phyloP scores from a whole-genome alignment of 2,797 vertebrate genomes.

The Loris lydekkerianus region DNA sequence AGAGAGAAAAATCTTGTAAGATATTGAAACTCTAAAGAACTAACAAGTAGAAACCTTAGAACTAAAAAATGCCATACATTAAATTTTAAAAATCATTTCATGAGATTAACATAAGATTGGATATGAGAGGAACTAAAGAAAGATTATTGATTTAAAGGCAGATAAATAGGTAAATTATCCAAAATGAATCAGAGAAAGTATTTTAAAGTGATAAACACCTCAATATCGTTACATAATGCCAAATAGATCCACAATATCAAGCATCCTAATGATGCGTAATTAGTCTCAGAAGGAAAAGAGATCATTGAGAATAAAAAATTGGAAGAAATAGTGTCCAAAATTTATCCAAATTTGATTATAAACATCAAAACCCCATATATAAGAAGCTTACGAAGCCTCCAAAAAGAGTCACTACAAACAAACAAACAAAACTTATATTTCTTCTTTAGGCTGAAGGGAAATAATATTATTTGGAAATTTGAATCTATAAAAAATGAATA shows the following conservation, averaged over 20 bases:
- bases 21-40: background rate
- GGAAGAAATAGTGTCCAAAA: background rate
- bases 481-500: background rate
- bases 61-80: background rate
- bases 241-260: background rate
- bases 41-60: background rate
- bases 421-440: background rate
- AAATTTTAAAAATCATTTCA: background rate
- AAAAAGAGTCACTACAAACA: background rate
- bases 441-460: background rate
- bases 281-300: background rate
- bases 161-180: background rate
- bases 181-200: slow-evolving; percentile 19
- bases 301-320: background rate
- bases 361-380: background rate
- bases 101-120: background rate
- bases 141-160: background rate
- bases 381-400: background rate
- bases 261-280: background rate
- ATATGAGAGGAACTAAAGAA: background rate
- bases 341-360: slow-evolving; percentile 29
- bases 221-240: background rate
- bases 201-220: background rate
- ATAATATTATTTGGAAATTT: background rate
- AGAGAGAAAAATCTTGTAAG: slow-evolving; percentile 12